These are phyloP conservation scores for Meles meles DNA, from an alignment of 2,113 vertebrate genomes.

Conservation along the genomic window DNA sequence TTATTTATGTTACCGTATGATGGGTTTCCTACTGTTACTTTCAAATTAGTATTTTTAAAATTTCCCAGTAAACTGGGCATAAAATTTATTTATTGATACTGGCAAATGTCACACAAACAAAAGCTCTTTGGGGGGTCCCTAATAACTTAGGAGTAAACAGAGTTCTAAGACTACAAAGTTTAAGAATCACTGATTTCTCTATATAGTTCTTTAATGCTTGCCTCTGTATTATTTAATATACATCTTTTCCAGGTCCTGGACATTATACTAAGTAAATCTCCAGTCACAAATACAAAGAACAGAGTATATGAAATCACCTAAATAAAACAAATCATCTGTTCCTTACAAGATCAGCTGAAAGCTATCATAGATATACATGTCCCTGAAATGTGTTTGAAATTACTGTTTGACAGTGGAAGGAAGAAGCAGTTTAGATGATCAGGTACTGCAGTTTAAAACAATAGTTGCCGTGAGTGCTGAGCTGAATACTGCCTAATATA, in stretches of 20 bases:
- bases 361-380: background rate
- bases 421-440: background rate
- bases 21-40: background rate
- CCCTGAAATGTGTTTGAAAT: background rate
- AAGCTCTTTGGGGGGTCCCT: background rate
- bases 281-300: background rate
- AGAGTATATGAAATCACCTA: background rate
- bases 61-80: background rate
- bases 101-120: background rate
- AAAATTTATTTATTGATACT: background rate
- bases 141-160: background rate
- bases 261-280: background rate
- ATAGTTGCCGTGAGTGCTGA: background rate
- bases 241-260: background rate
- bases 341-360: background rate
- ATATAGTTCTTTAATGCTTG: background rate
- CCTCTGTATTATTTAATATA: background rate
- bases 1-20: background rate
- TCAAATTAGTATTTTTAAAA: background rate
- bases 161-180: background rate
- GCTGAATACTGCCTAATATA: background rate
- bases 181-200: background rate
- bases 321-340: background rate
- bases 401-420: background rate
- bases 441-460: background rate